phyloP scores from a whole-genome alignment of 2,113 vertebrate genomes.

The Lophochroa leadbeateri region DNA sequence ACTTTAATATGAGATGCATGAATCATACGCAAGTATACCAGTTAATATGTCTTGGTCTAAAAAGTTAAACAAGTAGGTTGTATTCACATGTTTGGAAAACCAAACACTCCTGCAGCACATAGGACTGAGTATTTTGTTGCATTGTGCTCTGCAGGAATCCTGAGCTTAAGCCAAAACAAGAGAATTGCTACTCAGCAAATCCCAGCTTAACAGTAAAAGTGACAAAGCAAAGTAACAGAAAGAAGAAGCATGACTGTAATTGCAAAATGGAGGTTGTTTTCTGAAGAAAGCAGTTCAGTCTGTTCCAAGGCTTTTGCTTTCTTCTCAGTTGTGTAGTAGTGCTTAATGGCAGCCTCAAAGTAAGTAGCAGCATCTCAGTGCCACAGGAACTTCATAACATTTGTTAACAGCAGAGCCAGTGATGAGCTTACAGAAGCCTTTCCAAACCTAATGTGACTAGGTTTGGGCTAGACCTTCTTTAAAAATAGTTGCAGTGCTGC shows the following conservation, averaged over 20 bases:
- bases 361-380: neutral
- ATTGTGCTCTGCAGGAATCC: neutral
- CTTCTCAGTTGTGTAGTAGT: neutral
- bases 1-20: neutral
- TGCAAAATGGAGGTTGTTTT: neutral
- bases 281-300: neutral
- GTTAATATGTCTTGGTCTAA: neutral
- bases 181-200: neutral
- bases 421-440: neutral
- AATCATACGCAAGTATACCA: neutral
- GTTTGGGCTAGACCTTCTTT: neutral
- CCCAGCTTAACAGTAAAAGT: neutral
- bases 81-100: neutral
- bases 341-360: neutral
- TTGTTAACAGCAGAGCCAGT: neutral
- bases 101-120: rapidly evolving
- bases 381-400: neutral
- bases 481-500: neutral
- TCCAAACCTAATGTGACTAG: neutral
- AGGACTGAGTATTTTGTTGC: neutral
- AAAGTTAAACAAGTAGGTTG: neutral
- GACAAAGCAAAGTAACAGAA: neutral
- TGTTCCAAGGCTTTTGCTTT: neutral
- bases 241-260: neutral
- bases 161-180: neutral